A percentile compares a stretch with the other conserved stretches of the same genome.
Evolutionary conservation across 2,888 invertebrate species (phyloP).

Genomic region (Spisula subtruncata): DNA sequence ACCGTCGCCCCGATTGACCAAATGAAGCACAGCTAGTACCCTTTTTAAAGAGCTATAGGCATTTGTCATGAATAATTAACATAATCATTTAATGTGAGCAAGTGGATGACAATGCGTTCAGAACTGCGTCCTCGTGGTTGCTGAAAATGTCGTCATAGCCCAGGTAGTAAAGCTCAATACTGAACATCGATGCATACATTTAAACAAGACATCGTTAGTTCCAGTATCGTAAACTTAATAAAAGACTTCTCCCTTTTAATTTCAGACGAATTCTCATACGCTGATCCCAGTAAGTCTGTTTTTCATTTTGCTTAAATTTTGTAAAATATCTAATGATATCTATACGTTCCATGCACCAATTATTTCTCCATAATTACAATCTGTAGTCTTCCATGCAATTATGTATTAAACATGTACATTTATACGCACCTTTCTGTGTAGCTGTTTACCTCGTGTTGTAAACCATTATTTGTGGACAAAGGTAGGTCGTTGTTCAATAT

Average conservation of each 20-base stretch:
- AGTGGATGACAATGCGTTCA: no score
- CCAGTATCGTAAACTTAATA: background rate
- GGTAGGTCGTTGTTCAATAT: background rate
- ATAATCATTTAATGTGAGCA: no score
- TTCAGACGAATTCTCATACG: conserved; percentile 69
- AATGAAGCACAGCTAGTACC: no score
- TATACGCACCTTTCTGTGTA: background rate
- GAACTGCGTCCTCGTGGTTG: no score
- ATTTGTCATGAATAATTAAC: no score
- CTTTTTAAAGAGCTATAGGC: no score
- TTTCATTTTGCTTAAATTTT: conserved; percentile 19
- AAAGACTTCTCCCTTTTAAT: conserved; percentile 33
- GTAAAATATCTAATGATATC: background rate
- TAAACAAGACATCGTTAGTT: no score
- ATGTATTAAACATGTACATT: background rate
- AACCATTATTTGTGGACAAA: background rate
- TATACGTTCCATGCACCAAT: background rate
- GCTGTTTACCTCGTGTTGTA: background rate
- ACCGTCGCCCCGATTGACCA: no score
- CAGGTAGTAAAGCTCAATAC: no score
- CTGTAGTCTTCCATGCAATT: background rate
- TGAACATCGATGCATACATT: no score
- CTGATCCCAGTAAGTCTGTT: conserved; percentile 63
- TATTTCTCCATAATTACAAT: background rate
- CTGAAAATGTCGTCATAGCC: no score